These are phyloP conservation scores for Noturus placidus DNA, from an alignment of 2,113 vertebrate genomes.

Conservation along the genomic window DNA sequence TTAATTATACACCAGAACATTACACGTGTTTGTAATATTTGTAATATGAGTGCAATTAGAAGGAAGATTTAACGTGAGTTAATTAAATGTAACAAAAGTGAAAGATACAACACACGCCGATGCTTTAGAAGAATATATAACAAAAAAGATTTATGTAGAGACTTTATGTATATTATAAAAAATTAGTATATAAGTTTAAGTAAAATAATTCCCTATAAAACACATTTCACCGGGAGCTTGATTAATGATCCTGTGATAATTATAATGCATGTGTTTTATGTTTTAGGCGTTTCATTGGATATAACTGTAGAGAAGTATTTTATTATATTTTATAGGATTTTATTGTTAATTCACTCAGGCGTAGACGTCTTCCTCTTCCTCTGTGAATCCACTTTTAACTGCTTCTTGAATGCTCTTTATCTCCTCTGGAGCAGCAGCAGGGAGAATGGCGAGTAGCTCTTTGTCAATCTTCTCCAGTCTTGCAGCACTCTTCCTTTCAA, in stretches of 20 bases:
- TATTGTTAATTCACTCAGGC: background rate
- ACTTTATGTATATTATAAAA: background rate
- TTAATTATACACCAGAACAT: background rate
- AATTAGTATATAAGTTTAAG: background rate
- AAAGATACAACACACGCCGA: background rate
- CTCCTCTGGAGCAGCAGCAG: slow-evolving; percentile 9
- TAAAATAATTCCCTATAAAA: background rate
- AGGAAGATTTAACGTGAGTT: background rate
- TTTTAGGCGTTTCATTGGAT: no score
- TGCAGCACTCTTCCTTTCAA: background rate
- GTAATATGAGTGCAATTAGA: background rate
- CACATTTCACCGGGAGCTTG: background rate
- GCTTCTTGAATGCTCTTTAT: background rate
- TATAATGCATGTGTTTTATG: no score
- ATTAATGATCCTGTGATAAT: no score
- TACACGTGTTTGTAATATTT: background rate
- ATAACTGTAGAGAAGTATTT: no score
- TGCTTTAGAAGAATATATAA: slow-evolving; percentile 15
- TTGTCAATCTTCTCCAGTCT: slow-evolving; percentile 14
- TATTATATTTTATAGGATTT: background rate
- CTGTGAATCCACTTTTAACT: background rate
- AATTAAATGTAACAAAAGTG: background rate
- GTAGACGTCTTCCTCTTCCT: background rate
- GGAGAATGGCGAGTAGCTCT: slow-evolving; percentile 25
- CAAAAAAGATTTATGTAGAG: background rate